Conservation (phyloP, 2,113 vertebrate species). For the Thunnus maccoyii region DNA sequence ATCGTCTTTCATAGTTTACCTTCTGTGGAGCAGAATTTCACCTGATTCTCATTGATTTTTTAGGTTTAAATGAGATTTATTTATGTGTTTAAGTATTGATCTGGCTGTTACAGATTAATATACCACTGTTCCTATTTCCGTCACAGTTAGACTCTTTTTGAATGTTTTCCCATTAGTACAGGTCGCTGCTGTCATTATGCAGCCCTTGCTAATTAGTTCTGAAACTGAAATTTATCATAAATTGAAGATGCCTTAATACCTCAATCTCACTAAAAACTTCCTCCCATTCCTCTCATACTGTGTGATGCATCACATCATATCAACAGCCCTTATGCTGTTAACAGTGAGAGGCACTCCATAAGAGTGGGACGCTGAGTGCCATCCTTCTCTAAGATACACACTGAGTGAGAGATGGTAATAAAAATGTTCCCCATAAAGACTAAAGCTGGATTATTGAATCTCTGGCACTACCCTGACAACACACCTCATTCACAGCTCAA, state of each 20-base stretch:
- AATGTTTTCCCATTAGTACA: constrained; percentile 5
- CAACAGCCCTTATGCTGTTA: constrained; percentile 9
- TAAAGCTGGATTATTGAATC: constrained; percentile 2
- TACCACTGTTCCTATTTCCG: not conserved
- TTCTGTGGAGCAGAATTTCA: not conserved
- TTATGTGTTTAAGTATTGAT: not conserved
- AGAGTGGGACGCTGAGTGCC: not conserved
- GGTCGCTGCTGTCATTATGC: not conserved
- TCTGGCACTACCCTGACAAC: not conserved
- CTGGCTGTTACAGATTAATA: not conserved
- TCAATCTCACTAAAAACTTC: constrained; percentile 29
- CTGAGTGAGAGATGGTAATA: not conserved
- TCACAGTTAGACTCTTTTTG: not conserved
- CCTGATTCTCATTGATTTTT: not conserved
- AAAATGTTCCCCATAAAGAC: not conserved
- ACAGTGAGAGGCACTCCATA: constrained; percentile 9
- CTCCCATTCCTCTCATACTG: not conserved
- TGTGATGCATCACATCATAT: constrained; percentile 19
- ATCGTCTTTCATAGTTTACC: constrained; percentile 7
- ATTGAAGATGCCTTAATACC: constrained; percentile 43
- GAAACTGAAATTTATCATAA: constrained; percentile 51
- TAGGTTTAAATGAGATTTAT: not conserved
- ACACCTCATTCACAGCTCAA: constrained; percentile 15
- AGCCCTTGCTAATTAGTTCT: constrained; percentile 31
- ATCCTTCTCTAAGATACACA: not conserved